Base-by-base conservation (phyloP, 2,888 invertebrate species). In the Cheilosia vernalis region DNA sequence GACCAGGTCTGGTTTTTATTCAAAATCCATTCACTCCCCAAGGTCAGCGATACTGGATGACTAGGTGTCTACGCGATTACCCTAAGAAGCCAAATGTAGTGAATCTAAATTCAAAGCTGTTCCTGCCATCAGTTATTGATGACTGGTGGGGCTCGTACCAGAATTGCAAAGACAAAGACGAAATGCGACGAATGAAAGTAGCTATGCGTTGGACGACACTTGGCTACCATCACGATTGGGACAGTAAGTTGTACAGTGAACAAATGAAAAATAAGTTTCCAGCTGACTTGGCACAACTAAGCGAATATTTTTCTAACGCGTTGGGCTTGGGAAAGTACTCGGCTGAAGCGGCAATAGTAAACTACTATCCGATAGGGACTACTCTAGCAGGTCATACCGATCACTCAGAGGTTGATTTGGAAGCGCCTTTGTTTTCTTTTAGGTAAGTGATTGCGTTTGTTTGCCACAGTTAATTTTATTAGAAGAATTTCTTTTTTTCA, bases 171-270 rank as follows among this genome's bases (percentile, higher is more conserved):
- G 88, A 90, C 49, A 87, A 85, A 27, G 84, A 87, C 24, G 87
- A 88, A 9, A 76, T 66, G 2, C 87, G 88, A 88, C 92, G 91
- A 3, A 88, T 91, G 89, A 91, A 89, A 88, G 90, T 87, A 81
- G 93, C 88, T 79, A 91, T 99, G 88, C 93, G 99, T 88, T 99
- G 99, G 99, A 95, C 96, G 1, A 99, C 99, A 0, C 92, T 99
- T 42, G 99, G 99, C 15, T 99, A 98, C 91, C 99, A 99, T 92
- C 98, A 99, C 92, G 95, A 99, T 91, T 99, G 99, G 99, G 95
- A 98, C 89, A 96, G 97, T 69, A 99, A 99, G 94, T 95, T 95
- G 13, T 97, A 97, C 89, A 94, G 93, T 74, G 96, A 97, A 91
- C 91, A 93, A 5, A 94, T 93, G 82, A 94, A 93, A 90, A 93